A percentile compares a stretch with the other conserved stretches of the same genome.
phyloP scores from a whole-genome alignment of 2,888 invertebrate genomes.

The Omphaloscelis lunosa region DNA sequence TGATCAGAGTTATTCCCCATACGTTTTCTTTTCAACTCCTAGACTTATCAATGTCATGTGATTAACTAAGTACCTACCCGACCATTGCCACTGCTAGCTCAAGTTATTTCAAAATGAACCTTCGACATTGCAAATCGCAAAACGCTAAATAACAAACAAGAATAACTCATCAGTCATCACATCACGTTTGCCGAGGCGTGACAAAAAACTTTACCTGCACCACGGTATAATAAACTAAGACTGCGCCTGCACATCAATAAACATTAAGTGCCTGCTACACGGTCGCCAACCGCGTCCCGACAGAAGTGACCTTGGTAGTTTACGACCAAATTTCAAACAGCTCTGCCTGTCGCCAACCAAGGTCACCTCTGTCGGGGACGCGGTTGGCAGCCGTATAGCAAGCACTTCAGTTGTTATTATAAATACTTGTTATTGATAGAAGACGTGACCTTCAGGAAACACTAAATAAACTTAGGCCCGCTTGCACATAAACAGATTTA shows the following conservation, averaged over 20 bases:
- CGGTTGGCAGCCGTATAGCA: too few relatives aligned
- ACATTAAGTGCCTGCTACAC: too few relatives aligned
- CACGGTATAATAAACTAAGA: too few relatives aligned
- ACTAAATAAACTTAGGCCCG: neutral
- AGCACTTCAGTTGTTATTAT: neutral
- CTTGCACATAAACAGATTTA: neutral
- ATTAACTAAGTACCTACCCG: neutral
- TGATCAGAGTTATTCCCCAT: neutral
- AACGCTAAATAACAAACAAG: neutral
- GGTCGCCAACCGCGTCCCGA: too few relatives aligned
- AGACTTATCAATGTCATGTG: neutral
- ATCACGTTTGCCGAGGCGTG: neutral
- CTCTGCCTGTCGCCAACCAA: too few relatives aligned
- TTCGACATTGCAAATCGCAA: neutral
- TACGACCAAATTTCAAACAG: too few relatives aligned
- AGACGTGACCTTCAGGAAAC: conserved; percentile 14
- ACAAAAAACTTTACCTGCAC: conserved; percentile 41
- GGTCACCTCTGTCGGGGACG: too few relatives aligned
- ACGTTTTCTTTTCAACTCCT: neutral
- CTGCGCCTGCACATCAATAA: neutral
- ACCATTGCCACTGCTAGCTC: neutral
- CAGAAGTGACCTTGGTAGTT: too few relatives aligned
- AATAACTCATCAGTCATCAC: conserved; percentile 5
- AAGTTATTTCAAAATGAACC: conserved; percentile 26
- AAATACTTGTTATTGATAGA: neutral